These are phyloP conservation scores for Phylloscopus trochiloides DNA, from an alignment of 2,113 vertebrate genomes.

Conservation along the genomic window DNA sequence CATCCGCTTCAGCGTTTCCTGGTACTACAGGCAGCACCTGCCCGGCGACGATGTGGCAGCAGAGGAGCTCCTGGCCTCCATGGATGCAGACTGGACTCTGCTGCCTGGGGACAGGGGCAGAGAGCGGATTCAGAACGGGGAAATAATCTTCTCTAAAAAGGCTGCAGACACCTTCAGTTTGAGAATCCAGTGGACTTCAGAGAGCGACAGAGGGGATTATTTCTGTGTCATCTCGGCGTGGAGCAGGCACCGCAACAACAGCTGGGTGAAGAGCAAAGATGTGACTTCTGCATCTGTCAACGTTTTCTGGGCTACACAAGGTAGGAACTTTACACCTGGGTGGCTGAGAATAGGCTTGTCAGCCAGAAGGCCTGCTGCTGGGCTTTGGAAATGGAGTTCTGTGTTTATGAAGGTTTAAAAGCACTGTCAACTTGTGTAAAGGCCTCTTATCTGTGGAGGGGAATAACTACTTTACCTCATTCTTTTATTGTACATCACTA, in stretches of 20 bases:
- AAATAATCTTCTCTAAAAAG: conserved; percentile 78
- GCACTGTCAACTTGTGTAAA: neutral
- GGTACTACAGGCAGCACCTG: conserved; percentile 77
- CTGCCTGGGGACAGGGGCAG: conserved; percentile 68
- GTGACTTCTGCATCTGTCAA: conserved; percentile 71
- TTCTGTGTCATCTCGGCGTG: conserved; percentile 82
- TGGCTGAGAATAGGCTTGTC: neutral
- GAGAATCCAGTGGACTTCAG: conserved; percentile 84
- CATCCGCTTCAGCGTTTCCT: conserved; percentile 78
- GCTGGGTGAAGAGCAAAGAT: conserved; percentile 78
- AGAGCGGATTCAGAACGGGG: conserved; percentile 76
- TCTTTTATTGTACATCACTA: neutral
- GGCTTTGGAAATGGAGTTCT: neutral
- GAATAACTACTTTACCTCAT: neutral
- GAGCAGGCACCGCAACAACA: conserved; percentile 74
- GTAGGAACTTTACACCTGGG: conserved; percentile 64
- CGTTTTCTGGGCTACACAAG: conserved; percentile 83
- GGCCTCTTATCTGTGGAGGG: neutral
- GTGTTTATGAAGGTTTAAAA: neutral
- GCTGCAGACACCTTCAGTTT: conserved; percentile 81
- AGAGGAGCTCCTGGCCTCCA: conserved; percentile 72
- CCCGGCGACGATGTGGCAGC: neutral
- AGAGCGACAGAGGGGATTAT: conserved; percentile 85
- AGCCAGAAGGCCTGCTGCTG: neutral
- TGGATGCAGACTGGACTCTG: conserved; percentile 84